Evolutionary conservation across 2,888 invertebrate genomes (phyloP).

Genomic region (Hymenopus coronatus): DNA sequence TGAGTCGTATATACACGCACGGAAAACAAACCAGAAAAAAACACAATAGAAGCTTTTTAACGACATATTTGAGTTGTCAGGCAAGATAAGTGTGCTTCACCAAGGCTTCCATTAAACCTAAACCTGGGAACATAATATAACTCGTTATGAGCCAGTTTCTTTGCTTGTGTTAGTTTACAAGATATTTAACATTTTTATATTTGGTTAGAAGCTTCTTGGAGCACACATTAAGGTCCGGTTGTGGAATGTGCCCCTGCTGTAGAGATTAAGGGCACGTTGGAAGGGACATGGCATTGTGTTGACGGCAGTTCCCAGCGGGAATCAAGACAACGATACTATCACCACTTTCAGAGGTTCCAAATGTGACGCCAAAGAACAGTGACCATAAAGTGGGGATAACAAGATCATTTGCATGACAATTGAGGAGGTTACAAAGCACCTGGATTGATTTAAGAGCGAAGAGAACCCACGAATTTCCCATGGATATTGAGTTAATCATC

Average conservation of each 20-base stretch:
- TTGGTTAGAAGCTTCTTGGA: no score
- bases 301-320: background rate
- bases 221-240: background rate
- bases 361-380: background rate
- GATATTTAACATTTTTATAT: no score
- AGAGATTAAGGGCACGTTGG: background rate
- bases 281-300: background rate
- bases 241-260: background rate
- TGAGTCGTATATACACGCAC: no score
- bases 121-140: no score
- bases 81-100: no score
- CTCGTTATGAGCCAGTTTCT: no score
- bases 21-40: no score
- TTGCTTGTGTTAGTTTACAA: no score
- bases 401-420: background rate
- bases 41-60: no score
- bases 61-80: no score
- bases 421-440: background rate
- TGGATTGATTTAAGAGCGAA: background rate
- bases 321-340: background rate
- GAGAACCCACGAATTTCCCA: background rate
- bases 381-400: background rate
- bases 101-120: no score
- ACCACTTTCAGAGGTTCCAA: background rate
- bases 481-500: background rate